Percentiles rank a stretch among this genome's conserved stretches.
phyloP scores from a whole-genome alignment of 2,888 invertebrate species.

The Orthosia cruda region DNA sequence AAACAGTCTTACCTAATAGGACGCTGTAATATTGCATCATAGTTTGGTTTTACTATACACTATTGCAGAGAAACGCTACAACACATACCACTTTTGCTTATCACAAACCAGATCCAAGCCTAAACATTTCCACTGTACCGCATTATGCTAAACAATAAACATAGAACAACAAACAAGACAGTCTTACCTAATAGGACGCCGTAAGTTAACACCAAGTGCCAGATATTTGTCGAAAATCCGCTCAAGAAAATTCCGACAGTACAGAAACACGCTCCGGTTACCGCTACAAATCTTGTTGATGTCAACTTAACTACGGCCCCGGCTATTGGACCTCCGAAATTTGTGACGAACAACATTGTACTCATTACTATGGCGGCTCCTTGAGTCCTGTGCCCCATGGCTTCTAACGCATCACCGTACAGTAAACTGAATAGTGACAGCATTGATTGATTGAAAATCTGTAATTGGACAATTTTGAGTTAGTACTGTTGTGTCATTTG shows the following conservation, averaged over 20 bases:
- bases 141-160: conserved; percentile 56
- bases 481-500: neutral
- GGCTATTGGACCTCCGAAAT: conserved; percentile 94
- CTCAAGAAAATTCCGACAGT: conserved; percentile 88
- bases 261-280: conserved; percentile 84
- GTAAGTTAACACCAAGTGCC: conserved; percentile 87
- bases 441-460: conserved; percentile 94
- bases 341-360: conserved; percentile 93
- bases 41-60: neutral
- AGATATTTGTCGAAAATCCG: conserved; percentile 86
- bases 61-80: neutral
- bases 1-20: conserved; percentile 84
- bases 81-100: neutral
- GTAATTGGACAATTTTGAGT: conserved; percentile 69
- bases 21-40: conserved; percentile 84
- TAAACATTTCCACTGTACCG: conserved; percentile 29
- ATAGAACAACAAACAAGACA: conserved; percentile 57
- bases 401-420: conserved; percentile 93
- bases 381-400: conserved; percentile 93
- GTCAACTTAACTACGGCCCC: conserved; percentile 93
- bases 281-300: conserved; percentile 87
- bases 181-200: conserved; percentile 88
- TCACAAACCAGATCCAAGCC: conserved; percentile 17
- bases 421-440: conserved; percentile 94
- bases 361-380: conserved; percentile 94